phyloP scores from a whole-genome alignment of 1,140 invertebrate species.

The Conopomorpha cramerella region DNA sequence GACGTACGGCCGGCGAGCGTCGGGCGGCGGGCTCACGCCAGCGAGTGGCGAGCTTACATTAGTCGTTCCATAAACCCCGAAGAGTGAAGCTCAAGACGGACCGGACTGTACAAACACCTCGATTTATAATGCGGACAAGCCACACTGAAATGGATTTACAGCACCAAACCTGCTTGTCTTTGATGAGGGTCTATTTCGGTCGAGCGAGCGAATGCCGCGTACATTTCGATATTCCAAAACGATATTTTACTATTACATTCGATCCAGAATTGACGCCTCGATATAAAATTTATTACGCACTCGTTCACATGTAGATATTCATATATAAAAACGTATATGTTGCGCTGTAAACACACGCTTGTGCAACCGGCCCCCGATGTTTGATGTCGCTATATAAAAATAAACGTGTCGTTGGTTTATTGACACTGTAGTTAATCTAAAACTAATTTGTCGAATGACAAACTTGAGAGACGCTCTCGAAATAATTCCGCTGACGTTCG shows the following conservation, averaged over 20 bases:
- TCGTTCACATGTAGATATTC: conserved; percentile 43
- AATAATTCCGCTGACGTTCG: conserved; percentile 40
- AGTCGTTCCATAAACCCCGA: too few relatives aligned
- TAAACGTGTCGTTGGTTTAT: conserved; percentile 42
- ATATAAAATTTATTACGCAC: conserved; percentile 59
- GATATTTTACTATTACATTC: conserved; percentile 59
- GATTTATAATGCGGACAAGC: conserved; percentile 57
- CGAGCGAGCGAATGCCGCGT: conserved; percentile 42
- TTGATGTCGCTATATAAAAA: conserved; percentile 59
- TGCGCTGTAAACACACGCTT: conserved; percentile 56
- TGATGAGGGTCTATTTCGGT: conserved; percentile 58
- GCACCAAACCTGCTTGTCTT: conserved; percentile 59
- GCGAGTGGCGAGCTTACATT: too few relatives aligned
- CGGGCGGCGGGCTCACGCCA: too few relatives aligned
- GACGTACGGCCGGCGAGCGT: too few relatives aligned
- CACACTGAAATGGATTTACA: conserved; percentile 58
- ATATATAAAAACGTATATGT: conserved; percentile 52
- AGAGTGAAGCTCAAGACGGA: too few relatives aligned
- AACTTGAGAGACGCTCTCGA: conserved; percentile 25
- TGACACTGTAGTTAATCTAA: conserved; percentile 46
- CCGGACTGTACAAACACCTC: conserved; percentile 25
- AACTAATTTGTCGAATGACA: conserved; percentile 54
- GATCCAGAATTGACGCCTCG: conserved; percentile 49
- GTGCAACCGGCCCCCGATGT: conserved; percentile 45
- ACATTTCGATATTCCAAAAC: conserved; percentile 53